Evolutionary conservation across 1,140 invertebrate species (phyloP), one percentile per base, ranked within the genome.

Genomic region (Leptinotarsa lineolata): DNA sequence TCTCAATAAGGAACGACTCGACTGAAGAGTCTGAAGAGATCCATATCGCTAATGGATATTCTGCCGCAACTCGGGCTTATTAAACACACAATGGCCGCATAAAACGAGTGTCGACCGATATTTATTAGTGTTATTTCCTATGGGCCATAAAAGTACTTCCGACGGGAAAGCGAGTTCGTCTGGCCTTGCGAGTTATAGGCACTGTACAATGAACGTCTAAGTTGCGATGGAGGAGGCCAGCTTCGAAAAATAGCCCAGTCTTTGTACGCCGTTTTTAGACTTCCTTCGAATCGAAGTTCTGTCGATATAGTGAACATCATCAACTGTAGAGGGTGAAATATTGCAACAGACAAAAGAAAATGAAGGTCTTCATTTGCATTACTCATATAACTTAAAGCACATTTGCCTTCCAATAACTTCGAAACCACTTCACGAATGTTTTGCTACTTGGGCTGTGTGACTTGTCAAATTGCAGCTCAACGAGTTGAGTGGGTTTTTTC

Each of bases 201-300:
- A 4, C 15, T 54, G 48, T 54, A 54, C 48, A 54, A 54, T 54
- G 48, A 18, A 54, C 48, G 48, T 54, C 48, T 15, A 54, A 15
- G 48, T 54, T 54, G 30, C 30, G 30, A 39, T 18, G 45, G 13
- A 46, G 18, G 15, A 73, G 48, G 60, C n/a, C 74, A 69, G 69
- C 71, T 70, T 44, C 72, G 76, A 75, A 78, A 76, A 78, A 78
- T 39, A 39, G 30, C 30, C 30, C 30, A 39, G 30, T 39, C 30
- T 11, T 11, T 39, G 30, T 39, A 11, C 8, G 30, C 30, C 30
- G 8, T 39, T 39, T 2, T 0, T 2, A 39, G 2, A 39, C 30
- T 11, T 8, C 30, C 30, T 30, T 30, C 30, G 30, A 30, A 11
- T 8, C 8, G 6, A 30, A 30, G 6, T 11, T 11, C 30, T 39